Evolutionary conservation across 2,888 invertebrate species (phyloP).

Genomic region (Leptopilina drosophilae): DNA sequence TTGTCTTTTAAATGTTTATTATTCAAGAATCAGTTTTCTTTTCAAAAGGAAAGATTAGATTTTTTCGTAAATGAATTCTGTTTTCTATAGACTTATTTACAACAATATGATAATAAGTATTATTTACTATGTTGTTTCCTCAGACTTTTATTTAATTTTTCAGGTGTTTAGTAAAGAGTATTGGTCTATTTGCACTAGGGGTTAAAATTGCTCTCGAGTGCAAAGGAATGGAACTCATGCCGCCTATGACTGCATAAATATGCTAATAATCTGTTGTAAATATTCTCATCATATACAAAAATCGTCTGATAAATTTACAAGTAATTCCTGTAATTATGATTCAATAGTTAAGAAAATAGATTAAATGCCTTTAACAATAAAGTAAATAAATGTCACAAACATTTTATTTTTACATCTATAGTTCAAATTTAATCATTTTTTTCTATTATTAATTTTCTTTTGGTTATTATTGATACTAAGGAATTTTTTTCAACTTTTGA

Average conservation of each 20-base stretch:
- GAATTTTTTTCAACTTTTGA: too few relatives aligned
- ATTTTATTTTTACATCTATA: not conserved
- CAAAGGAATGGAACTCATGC: conserved; percentile 86
- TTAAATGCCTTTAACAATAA: not conserved
- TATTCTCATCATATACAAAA: not conserved
- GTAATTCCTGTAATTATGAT: not conserved
- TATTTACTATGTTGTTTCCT: too few relatives aligned
- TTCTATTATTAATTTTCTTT: too few relatives aligned
- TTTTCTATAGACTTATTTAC: too few relatives aligned
- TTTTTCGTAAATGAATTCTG: too few relatives aligned
- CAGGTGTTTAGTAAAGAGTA: conserved; percentile 90
- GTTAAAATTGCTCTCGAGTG: conserved; percentile 88
- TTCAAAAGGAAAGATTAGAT: too few relatives aligned
- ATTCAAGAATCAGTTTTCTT: too few relatives aligned
- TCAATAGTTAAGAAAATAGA: not conserved
- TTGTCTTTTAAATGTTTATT: too few relatives aligned
- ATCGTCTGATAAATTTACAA: not conserved
- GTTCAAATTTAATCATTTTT: too few relatives aligned
- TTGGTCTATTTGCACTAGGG: conserved; percentile 87
- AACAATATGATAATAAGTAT: too few relatives aligned
- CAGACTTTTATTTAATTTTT: conserved; percentile 61
- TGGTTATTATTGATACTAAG: not conserved
- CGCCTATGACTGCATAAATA: conserved; percentile 71
- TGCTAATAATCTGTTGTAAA: not conserved
- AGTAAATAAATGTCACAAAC: not conserved